Evolutionary conservation across 2,113 vertebrate genomes (phyloP).

Genomic region (Phaethon lepturus): DNA sequence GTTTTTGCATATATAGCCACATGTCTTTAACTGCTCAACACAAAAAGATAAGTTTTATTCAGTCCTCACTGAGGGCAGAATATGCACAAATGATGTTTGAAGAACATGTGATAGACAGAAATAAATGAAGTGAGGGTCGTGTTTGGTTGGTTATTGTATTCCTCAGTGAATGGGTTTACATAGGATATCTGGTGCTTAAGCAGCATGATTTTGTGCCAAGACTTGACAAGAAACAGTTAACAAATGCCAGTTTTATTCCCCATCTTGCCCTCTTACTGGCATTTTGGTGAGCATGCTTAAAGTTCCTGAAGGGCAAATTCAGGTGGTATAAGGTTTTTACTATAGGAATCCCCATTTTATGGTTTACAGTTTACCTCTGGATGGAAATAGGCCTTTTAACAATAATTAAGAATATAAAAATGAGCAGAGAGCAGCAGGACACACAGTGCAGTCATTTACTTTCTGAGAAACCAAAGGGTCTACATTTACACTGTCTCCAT

Average conservation of each 20-base stretch:
- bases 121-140: slow-evolving; percentile 38
- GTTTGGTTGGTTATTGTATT: slow-evolving; percentile 53
- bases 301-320: slow-evolving; percentile 71
- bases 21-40: slow-evolving; percentile 71
- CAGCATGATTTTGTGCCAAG: slow-evolving; percentile 68
- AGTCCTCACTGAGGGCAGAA: slow-evolving; percentile 98
- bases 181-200: slow-evolving; percentile 67
- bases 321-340: slow-evolving; percentile 15
- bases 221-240: slow-evolving; percentile 70
- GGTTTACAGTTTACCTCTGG: slow-evolving; percentile 18
- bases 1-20: slow-evolving; percentile 72
- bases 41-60: slow-evolving; percentile 69
- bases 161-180: slow-evolving; percentile 34
- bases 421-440: slow-evolving; percentile 47
- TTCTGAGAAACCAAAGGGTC: slow-evolving; percentile 43
- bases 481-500: slow-evolving; percentile 7
- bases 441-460: slow-evolving; percentile 32
- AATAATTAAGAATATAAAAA: slow-evolving; percentile 35
- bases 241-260: slow-evolving; percentile 76
- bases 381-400: slow-evolving; percentile 37
- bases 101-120: slow-evolving; percentile 78
- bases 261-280: slow-evolving; percentile 71
- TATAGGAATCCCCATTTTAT: slow-evolving; percentile 42
- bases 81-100: slow-evolving; percentile 83
- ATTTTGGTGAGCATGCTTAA: slow-evolving; percentile 61